Conservation (phyloP, 2,888 invertebrate genomes). For the Pandemis corylana region DNA sequence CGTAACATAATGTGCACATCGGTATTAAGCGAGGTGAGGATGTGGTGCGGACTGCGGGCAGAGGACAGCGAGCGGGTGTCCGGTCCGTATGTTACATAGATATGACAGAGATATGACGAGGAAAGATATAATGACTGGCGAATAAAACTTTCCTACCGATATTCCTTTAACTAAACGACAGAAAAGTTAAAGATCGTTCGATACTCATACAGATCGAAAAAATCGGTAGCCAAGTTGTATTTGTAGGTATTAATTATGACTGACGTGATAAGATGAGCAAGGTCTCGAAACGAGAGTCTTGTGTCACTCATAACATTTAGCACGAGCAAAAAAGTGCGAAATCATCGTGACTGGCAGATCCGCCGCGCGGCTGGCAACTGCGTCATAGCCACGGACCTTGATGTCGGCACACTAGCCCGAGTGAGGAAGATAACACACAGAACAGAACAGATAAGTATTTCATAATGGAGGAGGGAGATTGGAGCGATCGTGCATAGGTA, state of each 20-base stretch:
- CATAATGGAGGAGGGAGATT: constrained; percentile 21
- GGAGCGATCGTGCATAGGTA: constrained; percentile 1
- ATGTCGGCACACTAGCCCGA: constrained; percentile 6
- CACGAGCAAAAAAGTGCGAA: constrained; percentile 11
- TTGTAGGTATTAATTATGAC: constrained; percentile 12
- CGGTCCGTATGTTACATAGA: constrained; percentile 10
- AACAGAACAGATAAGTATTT: background rate
- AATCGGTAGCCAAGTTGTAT: constrained; percentile 6
- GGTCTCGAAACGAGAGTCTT: constrained; percentile 7
- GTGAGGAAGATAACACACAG: constrained; percentile 1
- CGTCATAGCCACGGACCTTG: constrained; percentile 19
- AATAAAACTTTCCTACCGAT: background rate
- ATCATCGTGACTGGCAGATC: constrained; percentile 32
- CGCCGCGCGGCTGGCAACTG: constrained; percentile 14
- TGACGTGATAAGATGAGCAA: constrained; percentile 18
- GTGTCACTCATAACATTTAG: constrained; percentile 4
- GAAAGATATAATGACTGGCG: constrained; percentile 45
- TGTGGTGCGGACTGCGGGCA: constrained; percentile 41
- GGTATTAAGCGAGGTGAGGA: constrained; percentile 69
- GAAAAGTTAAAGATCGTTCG: background rate
- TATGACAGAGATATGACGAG: constrained; percentile 11
- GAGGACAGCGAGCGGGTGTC: constrained; percentile 34
- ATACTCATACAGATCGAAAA: background rate
- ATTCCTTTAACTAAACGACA: background rate
- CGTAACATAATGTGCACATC: constrained; percentile 83